Base-by-base conservation (phyloP, 2,888 invertebrate genomes). In the Campoletis raptor region DNA sequence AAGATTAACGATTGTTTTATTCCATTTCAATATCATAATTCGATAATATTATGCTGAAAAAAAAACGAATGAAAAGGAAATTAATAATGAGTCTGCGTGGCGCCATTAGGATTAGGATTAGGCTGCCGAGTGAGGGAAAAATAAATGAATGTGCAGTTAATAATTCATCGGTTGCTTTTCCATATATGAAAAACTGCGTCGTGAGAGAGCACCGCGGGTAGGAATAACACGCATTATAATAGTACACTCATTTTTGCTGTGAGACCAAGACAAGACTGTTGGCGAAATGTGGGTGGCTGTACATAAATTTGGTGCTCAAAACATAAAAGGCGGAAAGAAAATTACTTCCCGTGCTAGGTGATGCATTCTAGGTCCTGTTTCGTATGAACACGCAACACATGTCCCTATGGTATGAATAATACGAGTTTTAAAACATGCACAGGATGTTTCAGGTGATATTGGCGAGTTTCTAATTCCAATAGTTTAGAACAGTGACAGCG, bases 281-380 rank as follows among this genome's bases (percentile, higher is more conserved):
- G 54, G 83, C 74, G 57, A 83, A 86, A 83, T 86, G 83, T 86
- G 83, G 85, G 85, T 77, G 85, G 82, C 61, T 57, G 37, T 36
- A 21, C 36, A 21, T 66, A 52, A 12, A 40, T 67, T 37, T 5
- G 2, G 8, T 24, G 37, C 66, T 30, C 10, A 77, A 21, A 52
- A 48, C 8, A 8, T 15, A 18, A 77, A 77, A 52, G 66, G 66
- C 77, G 52, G n/a, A 77, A 52, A n/a, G n/a, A 10, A 37, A 77
- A 52, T 77, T 67, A 48, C 61, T 30, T 21, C 24, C 36, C 37
- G 42, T 52, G 48, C 12, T 24, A 52, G 52, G 66, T 37, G 21
- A 1, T 67, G 10, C 15, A 52, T 9, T 66, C 21, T 30, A 37
- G 10, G 77, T 36, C 77, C 37, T 64, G 42, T 77, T 77, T 66